Conservation (phyloP, 2,797 vertebrate species). For the Thaleichthys pacificus region DNA sequence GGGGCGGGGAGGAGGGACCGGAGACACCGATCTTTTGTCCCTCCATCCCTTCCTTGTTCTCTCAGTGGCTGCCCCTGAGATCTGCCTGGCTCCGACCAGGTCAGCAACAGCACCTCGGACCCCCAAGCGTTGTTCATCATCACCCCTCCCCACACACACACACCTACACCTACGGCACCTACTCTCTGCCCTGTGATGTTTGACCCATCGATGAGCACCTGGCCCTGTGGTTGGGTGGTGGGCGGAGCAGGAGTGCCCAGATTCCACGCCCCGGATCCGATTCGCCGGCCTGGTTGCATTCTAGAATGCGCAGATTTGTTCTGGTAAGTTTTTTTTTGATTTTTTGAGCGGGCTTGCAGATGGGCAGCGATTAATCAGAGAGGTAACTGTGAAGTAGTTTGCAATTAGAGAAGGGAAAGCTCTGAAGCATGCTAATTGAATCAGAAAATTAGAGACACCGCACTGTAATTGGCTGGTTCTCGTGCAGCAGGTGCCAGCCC, state of each 20-base stretch:
- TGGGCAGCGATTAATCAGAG: slow-evolving; percentile 99
- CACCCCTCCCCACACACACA: neutral
- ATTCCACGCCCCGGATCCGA: slow-evolving; percentile 62
- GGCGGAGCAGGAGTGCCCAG: no score
- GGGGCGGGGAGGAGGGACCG: neutral
- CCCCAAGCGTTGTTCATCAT: neutral
- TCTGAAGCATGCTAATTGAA: slow-evolving; percentile 99
- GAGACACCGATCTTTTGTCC: slow-evolving; percentile 22
- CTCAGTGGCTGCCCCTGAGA: slow-evolving; percentile 4
- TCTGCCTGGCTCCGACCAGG: slow-evolving; percentile 12
- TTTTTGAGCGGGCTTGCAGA: slow-evolving; percentile 89
- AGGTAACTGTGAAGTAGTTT: slow-evolving; percentile 99
- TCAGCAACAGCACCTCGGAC: neutral
- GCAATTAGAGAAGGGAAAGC: slow-evolving; percentile 98
- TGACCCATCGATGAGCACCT: no score
- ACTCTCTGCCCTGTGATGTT: neutral
- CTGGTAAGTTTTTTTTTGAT: slow-evolving; percentile 83
- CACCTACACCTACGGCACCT: no score
- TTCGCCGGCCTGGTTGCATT: slow-evolving; percentile 83
- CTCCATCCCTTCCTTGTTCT: neutral
- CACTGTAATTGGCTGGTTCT: slow-evolving; percentile 97
- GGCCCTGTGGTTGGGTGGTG: no score
- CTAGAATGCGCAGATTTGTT: slow-evolving; percentile 94
- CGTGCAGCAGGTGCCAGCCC: slow-evolving; percentile 99
- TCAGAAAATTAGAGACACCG: slow-evolving; percentile 99